Base-by-base conservation (phyloP, 2,888 invertebrate species). In the Apamea crenata region DNA sequence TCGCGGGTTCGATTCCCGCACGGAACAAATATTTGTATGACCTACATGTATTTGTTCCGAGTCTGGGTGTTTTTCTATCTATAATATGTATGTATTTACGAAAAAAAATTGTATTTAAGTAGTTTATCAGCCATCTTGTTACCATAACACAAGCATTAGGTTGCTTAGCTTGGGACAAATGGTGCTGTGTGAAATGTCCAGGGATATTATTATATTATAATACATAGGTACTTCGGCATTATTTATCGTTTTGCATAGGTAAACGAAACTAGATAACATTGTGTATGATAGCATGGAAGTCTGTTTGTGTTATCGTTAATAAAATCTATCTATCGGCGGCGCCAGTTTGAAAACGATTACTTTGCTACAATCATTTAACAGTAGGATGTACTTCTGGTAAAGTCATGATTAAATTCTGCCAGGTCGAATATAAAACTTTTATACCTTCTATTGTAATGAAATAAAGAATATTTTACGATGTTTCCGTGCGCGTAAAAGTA, bases 401-500 rank as follows among this genome's bases (percentile, higher is more conserved):
- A 56, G 18, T 32, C 32, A 70, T n/a, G 7, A 56, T 56, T 56
- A 56, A 36, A 77, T 32, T 21, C 44, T 59, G 18, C 18, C 50
- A n/a, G 40, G 10, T 65, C 18, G 40, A 63, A 29, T 77, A 78
- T 40, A 29, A 77, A 77, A 50, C 40, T 21, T 77, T 18, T 40
- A 40, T 36, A 47, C 44, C 53, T 56, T 44, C 53, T 56, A 47
- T 56, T 47, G 56, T 25, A 80, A 25, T 56, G n/a, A 53, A 77
- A 32, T 76, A 59, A 16, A 76, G 16, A 76, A 76, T 77, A 77
- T 71, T 71, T 63, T 63, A 71, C 36, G 63, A 71, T 61, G 36
- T n/a, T 63, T 71, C 47, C 32, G 36, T 75, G 59, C 29, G 77
- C 85, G 82, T 87, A 87, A 85, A 83, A 85, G 78, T 82, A 89